Evolutionary conservation across 2,888 invertebrate genomes (phyloP).

Genomic region (Drosophila vallismaia): DNA sequence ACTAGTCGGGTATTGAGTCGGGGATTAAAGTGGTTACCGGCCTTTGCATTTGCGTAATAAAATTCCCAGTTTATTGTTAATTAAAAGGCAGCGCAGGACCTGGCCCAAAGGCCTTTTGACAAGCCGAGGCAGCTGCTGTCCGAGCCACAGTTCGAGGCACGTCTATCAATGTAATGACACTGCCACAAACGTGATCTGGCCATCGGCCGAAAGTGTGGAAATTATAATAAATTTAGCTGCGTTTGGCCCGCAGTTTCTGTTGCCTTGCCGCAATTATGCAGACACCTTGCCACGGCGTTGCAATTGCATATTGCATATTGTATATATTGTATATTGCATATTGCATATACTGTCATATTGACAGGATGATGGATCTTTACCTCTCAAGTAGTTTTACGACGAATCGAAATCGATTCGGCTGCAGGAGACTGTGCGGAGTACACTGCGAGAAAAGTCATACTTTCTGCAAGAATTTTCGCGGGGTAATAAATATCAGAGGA

Average conservation of each 20-base stretch:
- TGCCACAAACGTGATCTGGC: constrained; percentile 52
- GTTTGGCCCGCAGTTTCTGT: constrained; percentile 48
- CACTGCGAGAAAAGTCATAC: too few relatives aligned
- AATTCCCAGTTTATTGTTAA: constrained; percentile 78
- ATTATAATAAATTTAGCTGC: constrained; percentile 73
- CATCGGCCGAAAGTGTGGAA: constrained; percentile 65
- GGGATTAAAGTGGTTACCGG: constrained; percentile 46
- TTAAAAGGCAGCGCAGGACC: constrained; percentile 61
- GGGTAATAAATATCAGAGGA: too few relatives aligned
- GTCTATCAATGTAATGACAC: constrained; percentile 74
- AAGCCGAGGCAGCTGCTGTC: constrained; percentile 11
- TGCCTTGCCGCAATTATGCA: constrained; percentile 63
- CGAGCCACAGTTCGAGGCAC: constrained; percentile 35
- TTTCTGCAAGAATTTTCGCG: too few relatives aligned
- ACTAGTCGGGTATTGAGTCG: constrained; percentile 32
- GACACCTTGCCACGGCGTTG: constrained; percentile 62
- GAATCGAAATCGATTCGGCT: constrained; percentile 48
- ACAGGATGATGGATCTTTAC: constrained; percentile 70
- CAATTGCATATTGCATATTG: constrained; percentile 34
- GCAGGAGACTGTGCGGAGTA: constrained; percentile 7
- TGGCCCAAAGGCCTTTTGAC: constrained; percentile 12
- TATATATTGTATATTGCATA: constrained; percentile 26
- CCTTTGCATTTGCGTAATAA: constrained; percentile 60
- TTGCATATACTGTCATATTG: constrained; percentile 58
- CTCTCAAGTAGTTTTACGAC: constrained; percentile 56